phyloP scores from a whole-genome alignment of 2,797 vertebrate genomes.

The Characodon lateralis region DNA sequence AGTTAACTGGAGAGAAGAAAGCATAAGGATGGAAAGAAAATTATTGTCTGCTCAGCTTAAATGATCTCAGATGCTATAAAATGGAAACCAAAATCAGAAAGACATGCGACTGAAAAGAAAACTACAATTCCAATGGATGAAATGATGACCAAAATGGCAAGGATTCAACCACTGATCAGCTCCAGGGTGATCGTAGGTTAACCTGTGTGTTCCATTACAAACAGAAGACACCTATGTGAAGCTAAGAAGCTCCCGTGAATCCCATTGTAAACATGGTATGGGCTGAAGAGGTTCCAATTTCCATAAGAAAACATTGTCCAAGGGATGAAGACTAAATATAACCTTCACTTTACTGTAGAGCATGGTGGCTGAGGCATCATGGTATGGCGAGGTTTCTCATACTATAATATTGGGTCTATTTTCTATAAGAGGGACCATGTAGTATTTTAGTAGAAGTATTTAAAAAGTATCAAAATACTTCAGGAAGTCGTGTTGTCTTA shows the following conservation, averaged over 20 bases:
- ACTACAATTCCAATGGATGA: not conserved
- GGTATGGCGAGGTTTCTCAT: too few species aligned
- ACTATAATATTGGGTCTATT: too few species aligned
- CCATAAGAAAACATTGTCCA: too few species aligned
- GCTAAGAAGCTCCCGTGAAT: not conserved
- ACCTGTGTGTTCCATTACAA: not conserved
- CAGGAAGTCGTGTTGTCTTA: too few species aligned
- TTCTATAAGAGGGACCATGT: too few species aligned
- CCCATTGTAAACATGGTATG: too few species aligned
- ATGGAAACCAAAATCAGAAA: not conserved
- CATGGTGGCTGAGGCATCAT: too few species aligned
- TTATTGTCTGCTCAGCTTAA: not conserved
- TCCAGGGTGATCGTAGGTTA: not conserved
- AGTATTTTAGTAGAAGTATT: too few species aligned
- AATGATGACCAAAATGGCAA: not conserved
- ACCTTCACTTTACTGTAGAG: too few species aligned
- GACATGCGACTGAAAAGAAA: not conserved
- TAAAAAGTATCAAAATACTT: too few species aligned
- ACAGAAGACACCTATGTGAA: not conserved
- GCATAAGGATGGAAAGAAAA: not conserved
- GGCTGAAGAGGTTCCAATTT: too few species aligned
- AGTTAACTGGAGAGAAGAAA: not conserved
- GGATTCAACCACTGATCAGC: not conserved
- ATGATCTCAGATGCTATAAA: not conserved
- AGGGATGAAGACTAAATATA: too few species aligned